phyloP scores from a whole-genome alignment of 2,888 invertebrate genomes.

The Beris morrisii region DNA sequence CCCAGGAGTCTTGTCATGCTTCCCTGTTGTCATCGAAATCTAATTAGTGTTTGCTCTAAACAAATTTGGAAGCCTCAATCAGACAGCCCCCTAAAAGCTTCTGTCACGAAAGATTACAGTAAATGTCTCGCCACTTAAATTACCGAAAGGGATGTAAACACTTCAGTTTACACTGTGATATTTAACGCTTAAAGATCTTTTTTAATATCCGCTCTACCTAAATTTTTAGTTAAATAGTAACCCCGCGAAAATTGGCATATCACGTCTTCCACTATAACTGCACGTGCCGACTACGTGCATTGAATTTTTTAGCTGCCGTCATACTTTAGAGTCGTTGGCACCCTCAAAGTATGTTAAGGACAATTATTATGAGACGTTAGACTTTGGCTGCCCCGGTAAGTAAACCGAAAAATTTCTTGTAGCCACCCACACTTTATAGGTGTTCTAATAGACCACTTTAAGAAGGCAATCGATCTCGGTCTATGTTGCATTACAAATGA shows the following conservation, averaged over 20 bases:
- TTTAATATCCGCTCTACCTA: background rate
- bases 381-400: background rate
- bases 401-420: background rate
- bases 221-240: background rate
- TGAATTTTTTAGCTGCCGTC: constrained; percentile 31
- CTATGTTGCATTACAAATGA: constrained; percentile 31
- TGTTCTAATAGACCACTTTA: constrained; percentile 34
- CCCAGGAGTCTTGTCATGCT: background rate
- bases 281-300: constrained; percentile 39
- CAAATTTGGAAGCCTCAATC: constrained; percentile 18
- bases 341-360: constrained; percentile 25
- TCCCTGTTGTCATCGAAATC: constrained; percentile 4
- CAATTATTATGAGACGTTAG: constrained; percentile 29
- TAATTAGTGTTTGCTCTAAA: constrained; percentile 22
- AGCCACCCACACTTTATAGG: constrained; percentile 21
- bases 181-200: background rate
- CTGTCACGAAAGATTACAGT: constrained; percentile 9
- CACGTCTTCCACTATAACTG: constrained; percentile 29
- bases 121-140: background rate
- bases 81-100: constrained; percentile 15
- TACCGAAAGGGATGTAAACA: background rate
- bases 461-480: constrained; percentile 35
- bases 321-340: background rate
- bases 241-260: constrained; percentile 4
- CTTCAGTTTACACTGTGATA: background rate